Conservation (phyloP, 30 jellyfish, hydroid and myxozoan genomes). For the Catostylus mosaicus region DNA sequence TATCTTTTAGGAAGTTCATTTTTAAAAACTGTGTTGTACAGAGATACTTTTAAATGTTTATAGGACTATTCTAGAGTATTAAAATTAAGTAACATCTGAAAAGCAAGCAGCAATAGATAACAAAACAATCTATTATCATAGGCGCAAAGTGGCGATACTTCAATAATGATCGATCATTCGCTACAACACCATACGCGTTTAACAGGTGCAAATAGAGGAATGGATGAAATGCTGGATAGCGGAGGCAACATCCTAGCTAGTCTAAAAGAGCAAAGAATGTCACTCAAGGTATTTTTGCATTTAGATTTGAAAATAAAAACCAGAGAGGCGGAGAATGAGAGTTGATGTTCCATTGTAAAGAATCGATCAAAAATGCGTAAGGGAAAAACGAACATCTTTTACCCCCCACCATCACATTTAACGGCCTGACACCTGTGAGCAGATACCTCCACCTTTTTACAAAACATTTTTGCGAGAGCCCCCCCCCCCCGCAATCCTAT, state of each 20-base stretch:
- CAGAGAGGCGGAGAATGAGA: not conserved
- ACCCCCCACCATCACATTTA: not conserved
- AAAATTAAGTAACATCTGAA: too few species aligned
- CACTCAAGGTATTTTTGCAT: slow-evolving; percentile 72
- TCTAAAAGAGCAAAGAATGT: slow-evolving; percentile 80
- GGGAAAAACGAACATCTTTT: not conserved
- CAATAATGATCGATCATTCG: slow-evolving; percentile 82
- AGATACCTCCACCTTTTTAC: not conserved
- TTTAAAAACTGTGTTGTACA: too few species aligned
- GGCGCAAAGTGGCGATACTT: slow-evolving; percentile 94
- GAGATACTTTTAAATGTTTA: too few species aligned
- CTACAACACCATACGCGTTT: slow-evolving; percentile 85
- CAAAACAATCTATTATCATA: slow-evolving; percentile 23
- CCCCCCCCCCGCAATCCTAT: too few species aligned
- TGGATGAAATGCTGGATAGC: slow-evolving; percentile 80
- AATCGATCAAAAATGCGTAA: not conserved
- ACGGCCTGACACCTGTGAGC: not conserved
- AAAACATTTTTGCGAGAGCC: not conserved
- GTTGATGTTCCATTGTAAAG: not conserved
- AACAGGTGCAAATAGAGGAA: slow-evolving; percentile 71
- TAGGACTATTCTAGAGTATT: too few species aligned
- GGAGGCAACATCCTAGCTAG: slow-evolving; percentile 73
- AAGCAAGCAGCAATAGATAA: too few species aligned
- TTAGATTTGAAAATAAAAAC: not conserved
- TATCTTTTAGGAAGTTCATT: too few species aligned